These are phyloP conservation scores for Netelia fuscicornis DNA, from an alignment of 2,888 invertebrate species.

Conservation along the genomic window DNA sequence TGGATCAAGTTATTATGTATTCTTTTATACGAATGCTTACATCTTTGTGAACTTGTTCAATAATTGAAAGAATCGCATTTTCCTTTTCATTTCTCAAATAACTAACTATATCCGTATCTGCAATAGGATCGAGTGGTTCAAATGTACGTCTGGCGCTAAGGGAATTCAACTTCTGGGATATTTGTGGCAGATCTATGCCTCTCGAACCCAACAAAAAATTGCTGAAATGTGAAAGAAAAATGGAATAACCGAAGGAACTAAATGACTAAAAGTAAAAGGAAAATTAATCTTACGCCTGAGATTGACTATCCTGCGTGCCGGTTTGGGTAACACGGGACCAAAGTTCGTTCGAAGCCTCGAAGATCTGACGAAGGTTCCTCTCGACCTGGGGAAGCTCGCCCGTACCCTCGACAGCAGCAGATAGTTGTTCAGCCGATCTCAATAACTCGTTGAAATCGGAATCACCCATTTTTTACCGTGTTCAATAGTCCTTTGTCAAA, in stretches of 20 bases:
- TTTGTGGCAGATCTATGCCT: slow-evolving; percentile 97
- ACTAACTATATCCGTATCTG: slow-evolving; percentile 95
- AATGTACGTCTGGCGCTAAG: slow-evolving; percentile 94
- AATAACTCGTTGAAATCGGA: slow-evolving; percentile 94
- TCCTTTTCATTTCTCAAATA: slow-evolving; percentile 97
- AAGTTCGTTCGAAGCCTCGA: slow-evolving; percentile 95
- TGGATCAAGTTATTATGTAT: neutral
- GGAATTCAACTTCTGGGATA: slow-evolving; percentile 95
- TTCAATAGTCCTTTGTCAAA: neutral
- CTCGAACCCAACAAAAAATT: slow-evolving; percentile 95
- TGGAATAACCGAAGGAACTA: neutral
- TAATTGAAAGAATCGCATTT: slow-evolving; percentile 95
- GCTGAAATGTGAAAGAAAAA: slow-evolving; percentile 84
- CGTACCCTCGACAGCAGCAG: slow-evolving; percentile 94
- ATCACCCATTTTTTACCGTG: slow-evolving; percentile 76
- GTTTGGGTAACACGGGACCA: slow-evolving; percentile 94
- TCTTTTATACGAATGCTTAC: slow-evolving; percentile 85
- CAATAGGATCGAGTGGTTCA: slow-evolving; percentile 95
- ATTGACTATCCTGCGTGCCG: slow-evolving; percentile 94
- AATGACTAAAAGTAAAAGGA: neutral
- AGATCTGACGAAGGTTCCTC: slow-evolving; percentile 95
- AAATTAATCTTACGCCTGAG: slow-evolving; percentile 88
- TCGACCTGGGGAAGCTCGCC: slow-evolving; percentile 94
- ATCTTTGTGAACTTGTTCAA: slow-evolving; percentile 95
- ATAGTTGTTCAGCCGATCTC: slow-evolving; percentile 96